Conservation (phyloP, 2,888 invertebrate species). For the Folsomia candida region DNA sequence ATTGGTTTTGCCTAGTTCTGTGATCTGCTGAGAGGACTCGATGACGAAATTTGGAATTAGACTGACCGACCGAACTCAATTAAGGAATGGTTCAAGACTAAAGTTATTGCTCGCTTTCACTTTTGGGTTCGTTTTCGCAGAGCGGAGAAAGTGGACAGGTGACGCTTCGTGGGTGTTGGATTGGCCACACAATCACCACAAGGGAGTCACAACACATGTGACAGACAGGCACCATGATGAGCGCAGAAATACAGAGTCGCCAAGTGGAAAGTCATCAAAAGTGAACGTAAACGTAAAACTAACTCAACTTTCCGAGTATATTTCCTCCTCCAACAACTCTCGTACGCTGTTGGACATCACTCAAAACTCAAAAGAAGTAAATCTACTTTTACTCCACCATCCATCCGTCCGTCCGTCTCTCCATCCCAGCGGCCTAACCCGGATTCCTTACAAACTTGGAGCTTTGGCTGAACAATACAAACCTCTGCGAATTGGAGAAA, state of each 20-base stretch:
- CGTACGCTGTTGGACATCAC: background rate
- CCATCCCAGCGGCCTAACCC: background rate
- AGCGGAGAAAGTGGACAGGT: background rate
- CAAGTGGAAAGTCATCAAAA: conserved; percentile 7
- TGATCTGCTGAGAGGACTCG: background rate
- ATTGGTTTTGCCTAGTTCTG: background rate
- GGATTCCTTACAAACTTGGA: background rate
- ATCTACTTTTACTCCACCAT: background rate
- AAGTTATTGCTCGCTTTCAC: background rate
- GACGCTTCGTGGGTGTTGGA: background rate
- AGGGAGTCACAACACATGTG: background rate
- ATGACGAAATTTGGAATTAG: conserved; percentile 4
- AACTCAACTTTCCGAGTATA: background rate
- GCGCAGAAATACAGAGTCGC: background rate
- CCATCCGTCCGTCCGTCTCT: background rate
- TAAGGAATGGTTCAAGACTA: background rate
- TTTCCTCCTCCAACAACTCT: background rate
- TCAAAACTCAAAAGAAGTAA: background rate
- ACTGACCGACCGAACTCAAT: background rate
- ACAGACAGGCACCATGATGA: background rate
- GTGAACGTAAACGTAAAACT: background rate
- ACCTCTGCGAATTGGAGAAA: background rate
- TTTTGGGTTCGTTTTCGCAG: background rate
- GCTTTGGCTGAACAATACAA: background rate
- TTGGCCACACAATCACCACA: background rate